Conservation (phyloP, 2,113 vertebrate genomes). For the Gobius niger region DNA sequence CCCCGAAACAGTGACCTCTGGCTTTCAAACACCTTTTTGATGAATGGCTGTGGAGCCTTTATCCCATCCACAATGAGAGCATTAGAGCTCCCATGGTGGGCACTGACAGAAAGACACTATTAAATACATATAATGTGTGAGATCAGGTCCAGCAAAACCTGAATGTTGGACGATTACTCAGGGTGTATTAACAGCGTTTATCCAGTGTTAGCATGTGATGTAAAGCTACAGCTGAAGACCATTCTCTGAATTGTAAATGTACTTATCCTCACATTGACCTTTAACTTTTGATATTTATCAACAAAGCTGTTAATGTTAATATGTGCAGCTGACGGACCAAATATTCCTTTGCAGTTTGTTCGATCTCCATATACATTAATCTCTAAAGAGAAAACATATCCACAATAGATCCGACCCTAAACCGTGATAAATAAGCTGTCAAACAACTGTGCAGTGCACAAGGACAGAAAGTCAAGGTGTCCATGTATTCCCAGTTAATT, state of each 20-base stretch:
- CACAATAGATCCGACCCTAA: no score
- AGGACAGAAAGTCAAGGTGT: background rate
- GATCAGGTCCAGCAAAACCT: background rate
- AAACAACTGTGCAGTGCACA: background rate
- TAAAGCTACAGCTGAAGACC: no score
- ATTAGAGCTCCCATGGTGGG: background rate
- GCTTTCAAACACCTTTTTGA: background rate
- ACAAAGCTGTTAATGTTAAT: no score
- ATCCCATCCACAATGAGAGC: background rate
- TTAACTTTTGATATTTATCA: no score
- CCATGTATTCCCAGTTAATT: conserved; percentile 3
- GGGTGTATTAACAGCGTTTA: background rate
- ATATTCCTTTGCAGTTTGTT: no score
- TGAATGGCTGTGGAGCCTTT: background rate
- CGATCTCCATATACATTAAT: no score
- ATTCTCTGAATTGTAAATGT: no score
- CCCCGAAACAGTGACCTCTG: background rate
- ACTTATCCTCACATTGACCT: no score
- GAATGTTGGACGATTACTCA: background rate
- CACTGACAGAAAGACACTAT: background rate
- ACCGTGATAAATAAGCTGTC: no score
- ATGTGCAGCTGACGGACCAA: no score
- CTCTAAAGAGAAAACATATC: no score
- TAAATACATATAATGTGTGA: background rate
- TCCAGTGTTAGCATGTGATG: no score